phyloP scores from a whole-genome alignment of 1,140 invertebrate species.

The Drosophila persimilis region DNA sequence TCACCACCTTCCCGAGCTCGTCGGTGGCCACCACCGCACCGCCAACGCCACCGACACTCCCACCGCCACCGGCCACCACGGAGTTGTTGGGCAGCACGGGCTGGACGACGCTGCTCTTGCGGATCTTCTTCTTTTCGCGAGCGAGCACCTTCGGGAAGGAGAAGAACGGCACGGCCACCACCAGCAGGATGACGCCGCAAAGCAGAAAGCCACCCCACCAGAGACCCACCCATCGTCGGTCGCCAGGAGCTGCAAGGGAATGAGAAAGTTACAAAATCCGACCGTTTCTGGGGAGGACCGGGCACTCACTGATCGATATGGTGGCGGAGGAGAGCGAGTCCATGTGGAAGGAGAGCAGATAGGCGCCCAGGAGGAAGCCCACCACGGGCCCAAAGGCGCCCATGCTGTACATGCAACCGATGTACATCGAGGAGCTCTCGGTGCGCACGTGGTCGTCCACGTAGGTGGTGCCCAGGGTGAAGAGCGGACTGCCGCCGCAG shows the following conservation, averaged over 20 bases:
- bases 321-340: conserved; percentile 89
- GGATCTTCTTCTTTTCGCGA: conserved; percentile 92
- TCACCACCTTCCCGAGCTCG: conserved; percentile 83
- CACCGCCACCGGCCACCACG: no score
- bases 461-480: conserved; percentile 94
- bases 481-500: conserved; percentile 92
- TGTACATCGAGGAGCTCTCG: conserved; percentile 93
- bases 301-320: conserved; percentile 88
- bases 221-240: conserved; percentile 95
- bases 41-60: no score
- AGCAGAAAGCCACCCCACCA: conserved; percentile 97
- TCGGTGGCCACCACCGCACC: conserved; percentile 74
- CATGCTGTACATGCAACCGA: conserved; percentile 96
- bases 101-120: conserved; percentile 88
- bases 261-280: conserved; percentile 10
- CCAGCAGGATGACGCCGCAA: conserved; percentile 90
- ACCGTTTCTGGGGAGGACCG: not conserved
- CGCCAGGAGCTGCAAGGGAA: conserved; percentile 86
- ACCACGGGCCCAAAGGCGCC: conserved; percentile 96
- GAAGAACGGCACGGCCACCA: conserved; percentile 94
- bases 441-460: conserved; percentile 94
- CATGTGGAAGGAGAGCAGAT: conserved; percentile 94
- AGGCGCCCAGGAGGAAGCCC: conserved; percentile 95
- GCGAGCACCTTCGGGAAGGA: conserved; percentile 94
- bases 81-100: conserved; percentile 76